phyloP scores from a whole-genome alignment of 2,797 vertebrate species.

The Cuculus canorus region DNA sequence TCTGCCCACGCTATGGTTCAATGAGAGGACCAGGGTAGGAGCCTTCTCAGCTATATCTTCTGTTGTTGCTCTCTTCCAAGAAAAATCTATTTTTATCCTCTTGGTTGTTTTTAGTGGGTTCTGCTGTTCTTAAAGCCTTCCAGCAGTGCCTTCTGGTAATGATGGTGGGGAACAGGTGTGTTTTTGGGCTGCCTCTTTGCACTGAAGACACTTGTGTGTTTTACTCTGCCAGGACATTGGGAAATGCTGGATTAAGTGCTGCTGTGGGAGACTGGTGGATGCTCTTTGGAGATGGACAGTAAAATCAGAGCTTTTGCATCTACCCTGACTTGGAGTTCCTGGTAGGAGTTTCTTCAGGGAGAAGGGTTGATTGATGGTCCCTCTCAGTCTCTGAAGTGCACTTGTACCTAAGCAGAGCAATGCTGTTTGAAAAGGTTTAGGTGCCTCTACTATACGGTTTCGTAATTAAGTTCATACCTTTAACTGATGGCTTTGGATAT shows the following conservation, averaged over 20 bases:
- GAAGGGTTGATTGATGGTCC: neutral
- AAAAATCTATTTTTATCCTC: neutral
- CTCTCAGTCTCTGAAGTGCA: neutral
- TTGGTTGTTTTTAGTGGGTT: neutral
- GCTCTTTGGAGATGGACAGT: neutral
- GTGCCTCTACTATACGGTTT: neutral
- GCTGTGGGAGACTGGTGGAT: neutral
- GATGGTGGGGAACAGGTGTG: neutral
- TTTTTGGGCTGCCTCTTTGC: neutral
- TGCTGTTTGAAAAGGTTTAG: neutral
- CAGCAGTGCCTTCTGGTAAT: neutral
- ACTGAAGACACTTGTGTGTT: neutral
- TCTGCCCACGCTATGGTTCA: neutral
- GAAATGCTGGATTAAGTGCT: neutral
- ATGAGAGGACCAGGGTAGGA: neutral
- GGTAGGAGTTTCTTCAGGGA: neutral
- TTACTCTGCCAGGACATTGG: neutral
- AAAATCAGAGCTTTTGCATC: neutral
- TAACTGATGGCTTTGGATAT: neutral
- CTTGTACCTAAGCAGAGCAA: neutral
- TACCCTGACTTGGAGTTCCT: neutral
- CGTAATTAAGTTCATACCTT: neutral
- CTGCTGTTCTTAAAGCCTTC: neutral
- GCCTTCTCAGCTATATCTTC: neutral
- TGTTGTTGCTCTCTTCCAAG: too few species aligned